phyloP scores from a whole-genome alignment of 2,888 invertebrate genomes.

The Orthosia gracilis region DNA sequence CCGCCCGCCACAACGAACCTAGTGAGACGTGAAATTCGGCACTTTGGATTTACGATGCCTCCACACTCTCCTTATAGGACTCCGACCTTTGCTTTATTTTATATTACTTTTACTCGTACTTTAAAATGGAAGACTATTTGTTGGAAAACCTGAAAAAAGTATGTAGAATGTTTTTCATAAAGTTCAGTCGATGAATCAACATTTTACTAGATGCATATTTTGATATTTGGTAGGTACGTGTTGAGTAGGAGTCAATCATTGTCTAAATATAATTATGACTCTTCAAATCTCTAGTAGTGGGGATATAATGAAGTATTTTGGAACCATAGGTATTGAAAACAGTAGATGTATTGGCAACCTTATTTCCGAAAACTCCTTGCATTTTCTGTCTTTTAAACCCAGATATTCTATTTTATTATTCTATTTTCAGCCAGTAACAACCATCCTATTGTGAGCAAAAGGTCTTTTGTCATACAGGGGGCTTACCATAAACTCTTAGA shows the following conservation, averaged over 20 bases:
- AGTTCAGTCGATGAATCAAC: neutral
- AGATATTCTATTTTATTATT: too few species aligned
- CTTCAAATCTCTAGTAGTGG: too few species aligned
- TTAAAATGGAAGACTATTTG: conserved; percentile 15
- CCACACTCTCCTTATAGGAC: conserved; percentile 48
- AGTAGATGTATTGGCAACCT: too few species aligned
- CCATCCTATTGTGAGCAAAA: too few species aligned
- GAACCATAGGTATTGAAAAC: too few species aligned
- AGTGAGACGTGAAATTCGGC: conserved; percentile 77
- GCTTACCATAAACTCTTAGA: too few species aligned
- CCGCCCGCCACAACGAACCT: conserved; percentile 59
- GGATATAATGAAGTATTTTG: too few species aligned
- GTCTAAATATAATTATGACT: neutral
- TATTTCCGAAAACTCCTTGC: too few species aligned
- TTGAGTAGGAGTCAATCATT: neutral
- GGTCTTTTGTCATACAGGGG: too few species aligned
- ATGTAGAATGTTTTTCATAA: neutral
- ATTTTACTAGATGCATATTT: neutral
- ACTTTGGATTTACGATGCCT: conserved; percentile 74
- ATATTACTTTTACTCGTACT: conserved; percentile 18
- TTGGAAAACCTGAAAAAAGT: conserved; percentile 6
- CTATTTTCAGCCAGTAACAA: neutral
- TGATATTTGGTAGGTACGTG: too few species aligned
- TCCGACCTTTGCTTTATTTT: conserved; percentile 55
- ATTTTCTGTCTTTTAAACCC: too few species aligned